Conservation (phyloP, 2,888 invertebrate genomes). For the Drosophila limbata region DNA sequence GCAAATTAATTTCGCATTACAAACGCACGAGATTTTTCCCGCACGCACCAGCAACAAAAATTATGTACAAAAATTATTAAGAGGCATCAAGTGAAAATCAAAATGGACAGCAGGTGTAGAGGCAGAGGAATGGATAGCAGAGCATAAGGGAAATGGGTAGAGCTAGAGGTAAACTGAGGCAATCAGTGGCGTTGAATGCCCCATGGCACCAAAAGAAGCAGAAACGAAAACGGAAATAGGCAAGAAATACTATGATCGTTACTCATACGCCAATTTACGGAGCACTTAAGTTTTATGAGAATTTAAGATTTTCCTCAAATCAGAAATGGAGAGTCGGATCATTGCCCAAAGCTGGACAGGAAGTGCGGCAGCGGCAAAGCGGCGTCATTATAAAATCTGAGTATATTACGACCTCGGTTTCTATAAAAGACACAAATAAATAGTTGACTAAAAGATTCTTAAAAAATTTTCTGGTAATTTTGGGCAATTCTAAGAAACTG, state of each 20-base stretch:
- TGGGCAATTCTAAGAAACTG: slow-evolving; percentile 36
- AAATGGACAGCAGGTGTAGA: slow-evolving; percentile 12
- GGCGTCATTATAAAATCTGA: slow-evolving; percentile 27
- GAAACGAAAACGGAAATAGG: slow-evolving; percentile 62
- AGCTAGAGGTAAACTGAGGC: slow-evolving; percentile 44
- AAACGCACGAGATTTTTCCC: slow-evolving; percentile 40
- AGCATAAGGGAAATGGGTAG: slow-evolving; percentile 29
- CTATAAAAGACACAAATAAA: slow-evolving; percentile 26
- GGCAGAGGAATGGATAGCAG: slow-evolving; percentile 4
- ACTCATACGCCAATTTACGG: slow-evolving; percentile 78
- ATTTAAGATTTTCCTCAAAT: slow-evolving; percentile 81
- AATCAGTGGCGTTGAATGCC: slow-evolving; percentile 34
- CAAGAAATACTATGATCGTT: slow-evolving; percentile 70
- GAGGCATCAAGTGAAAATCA: slow-evolving; percentile 55
- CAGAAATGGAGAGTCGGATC: slow-evolving; percentile 25
- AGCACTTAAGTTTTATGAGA: slow-evolving; percentile 80
- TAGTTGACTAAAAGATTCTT: slow-evolving; percentile 19
- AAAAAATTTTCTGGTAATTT: slow-evolving; percentile 14
- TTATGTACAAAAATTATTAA: slow-evolving; percentile 59
- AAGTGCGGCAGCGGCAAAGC: slow-evolving; percentile 50
- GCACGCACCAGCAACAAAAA: slow-evolving; percentile 44
- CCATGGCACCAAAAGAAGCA: slow-evolving; percentile 18
- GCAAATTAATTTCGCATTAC: slow-evolving; percentile 78
- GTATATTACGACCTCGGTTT: slow-evolving; percentile 3
- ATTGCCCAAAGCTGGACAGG: slow-evolving; percentile 56